Base-by-base conservation (phyloP, 1,140 invertebrate species). In the Bombus balteatus region DNA sequence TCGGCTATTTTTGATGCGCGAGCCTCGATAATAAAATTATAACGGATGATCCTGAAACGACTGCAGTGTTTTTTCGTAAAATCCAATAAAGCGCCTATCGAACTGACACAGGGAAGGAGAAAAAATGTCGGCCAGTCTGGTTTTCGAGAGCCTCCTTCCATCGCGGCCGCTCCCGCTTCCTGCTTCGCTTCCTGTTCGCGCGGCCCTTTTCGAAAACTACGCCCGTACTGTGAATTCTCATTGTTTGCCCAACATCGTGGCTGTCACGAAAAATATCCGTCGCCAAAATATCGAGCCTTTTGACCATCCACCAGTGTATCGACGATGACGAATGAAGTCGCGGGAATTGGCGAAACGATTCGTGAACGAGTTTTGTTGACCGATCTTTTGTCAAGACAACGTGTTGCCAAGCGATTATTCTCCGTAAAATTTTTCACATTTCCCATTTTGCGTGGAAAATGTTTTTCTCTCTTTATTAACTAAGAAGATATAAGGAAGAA, bases 1-100 rank as follows among this genome's bases (percentile, higher is more conserved):
- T 53, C 22, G 57, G 34, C 74, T 57, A 66, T 76, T 85, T 85
- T 85, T 68, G 37, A 70, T 62, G 28, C 57, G 47, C 47, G 39
- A 34, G 47, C n/a, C n/a, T 43, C 77, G 59, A 79, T 89, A 90
- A 87, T 84, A 70, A 76, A 90, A 90, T 90, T 89, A 86, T 66
- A 77, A 81, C 81, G 87, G 72, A 90, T 87, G 81, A 90, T 89
- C 62, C 72, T 59, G 62, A 79, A 47, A 81, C 88, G 80, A 66
- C 75, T 62, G 75, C 88, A 53, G 82, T 88, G 84, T 77, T 71
- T 62, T 32, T 62, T 57, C 59, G 32, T 53, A 71, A 77, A 78
- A 83, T 76, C 81, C 81, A 62, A 89, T 71, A 86, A 62, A 59
- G 10, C 66, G 39, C 18, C 37, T 72, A 68, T 65, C 73, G 77